A percentile compares a stretch with the other conserved stretches of the same genome.
These are phyloP conservation scores for Cremastobaeus sp. DNA, from an alignment of 2,888 invertebrate genomes.

Conservation along the genomic window DNA sequence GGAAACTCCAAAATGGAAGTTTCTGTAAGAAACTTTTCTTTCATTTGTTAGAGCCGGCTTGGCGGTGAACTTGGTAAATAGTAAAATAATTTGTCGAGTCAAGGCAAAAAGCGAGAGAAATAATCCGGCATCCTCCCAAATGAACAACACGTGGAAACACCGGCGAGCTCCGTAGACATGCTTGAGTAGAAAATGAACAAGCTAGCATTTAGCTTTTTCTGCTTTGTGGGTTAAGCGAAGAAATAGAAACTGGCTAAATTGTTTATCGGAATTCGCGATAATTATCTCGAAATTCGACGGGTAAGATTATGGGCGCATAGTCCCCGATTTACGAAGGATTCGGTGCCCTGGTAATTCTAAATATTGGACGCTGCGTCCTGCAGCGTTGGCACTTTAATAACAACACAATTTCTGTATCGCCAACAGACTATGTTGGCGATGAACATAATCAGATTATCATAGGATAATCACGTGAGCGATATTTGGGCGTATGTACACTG, in stretches of 20 bases:
- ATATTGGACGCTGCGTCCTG: constrained; percentile 20
- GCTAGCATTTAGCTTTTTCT: too few species aligned
- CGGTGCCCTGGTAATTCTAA: constrained; percentile 15
- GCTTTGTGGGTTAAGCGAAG: too few species aligned
- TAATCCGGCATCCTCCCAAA: neutral
- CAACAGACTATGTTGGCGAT: constrained; percentile 27
- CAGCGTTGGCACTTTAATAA: constrained; percentile 23
- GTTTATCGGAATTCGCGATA: too few species aligned
- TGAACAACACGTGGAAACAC: constrained; percentile 22
- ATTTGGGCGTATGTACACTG: constrained; percentile 48
- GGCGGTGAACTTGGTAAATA: constrained; percentile 45
- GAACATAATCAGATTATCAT: constrained; percentile 55
- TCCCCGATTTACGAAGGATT: constrained; percentile 10
- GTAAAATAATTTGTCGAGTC: constrained; percentile 55
- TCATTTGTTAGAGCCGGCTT: constrained; percentile 52
- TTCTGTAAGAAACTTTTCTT: constrained; percentile 60
- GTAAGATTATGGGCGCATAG: too few species aligned
- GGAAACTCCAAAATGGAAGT: constrained; percentile 58
- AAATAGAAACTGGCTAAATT: too few species aligned
- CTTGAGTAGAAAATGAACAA: too few species aligned
- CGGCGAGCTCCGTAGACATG: too few species aligned
- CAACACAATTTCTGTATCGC: constrained; percentile 20
- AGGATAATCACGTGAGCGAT: constrained; percentile 57
- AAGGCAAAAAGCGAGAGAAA: constrained; percentile 19
- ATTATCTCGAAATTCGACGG: too few species aligned